Percentiles rank a stretch among this genome's conserved stretches.
These are phyloP conservation scores for Apeltes quadracus DNA, from an alignment of 2,113 vertebrate genomes.

Conservation along the genomic window DNA sequence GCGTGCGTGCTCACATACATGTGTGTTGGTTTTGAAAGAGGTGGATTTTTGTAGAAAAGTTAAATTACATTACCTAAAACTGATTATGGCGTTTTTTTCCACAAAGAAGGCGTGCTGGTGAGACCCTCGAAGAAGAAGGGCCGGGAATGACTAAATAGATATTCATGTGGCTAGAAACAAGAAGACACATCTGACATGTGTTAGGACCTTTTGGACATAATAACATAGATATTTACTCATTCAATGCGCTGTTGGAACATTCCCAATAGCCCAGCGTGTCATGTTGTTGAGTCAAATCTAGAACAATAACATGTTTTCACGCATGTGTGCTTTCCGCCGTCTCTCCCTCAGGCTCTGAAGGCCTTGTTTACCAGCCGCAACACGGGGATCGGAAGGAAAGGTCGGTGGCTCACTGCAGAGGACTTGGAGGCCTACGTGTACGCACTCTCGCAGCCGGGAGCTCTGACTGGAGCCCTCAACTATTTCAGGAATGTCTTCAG, in stretches of 20 bases:
- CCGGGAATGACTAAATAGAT: neutral
- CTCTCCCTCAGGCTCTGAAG: constrained; percentile 85
- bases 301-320: constrained; percentile 3
- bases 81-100: no score
- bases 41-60: no score
- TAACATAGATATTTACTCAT: neutral
- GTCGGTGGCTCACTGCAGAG: constrained; percentile 88
- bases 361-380: constrained; percentile 90
- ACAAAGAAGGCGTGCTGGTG: no score
- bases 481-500: constrained; percentile 96
- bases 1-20: neutral
- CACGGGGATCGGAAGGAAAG: constrained; percentile 91
- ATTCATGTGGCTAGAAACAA: neutral
- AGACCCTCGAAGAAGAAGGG: neutral
- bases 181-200: no score
- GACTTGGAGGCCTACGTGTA: constrained; percentile 96
- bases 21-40: neutral
- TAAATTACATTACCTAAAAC: no score
- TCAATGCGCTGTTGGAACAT: neutral
- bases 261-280: constrained; percentile 21
- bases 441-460: constrained; percentile 94
- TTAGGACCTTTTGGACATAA: no score
- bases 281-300: constrained; percentile 16
- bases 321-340: neutral
- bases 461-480: constrained; percentile 93